A percentile compares a stretch with the other conserved stretches of the same genome.
These are phyloP conservation scores for Liparis tanakae DNA, from an alignment of 2,797 vertebrate genomes.

Conservation along the genomic window DNA sequence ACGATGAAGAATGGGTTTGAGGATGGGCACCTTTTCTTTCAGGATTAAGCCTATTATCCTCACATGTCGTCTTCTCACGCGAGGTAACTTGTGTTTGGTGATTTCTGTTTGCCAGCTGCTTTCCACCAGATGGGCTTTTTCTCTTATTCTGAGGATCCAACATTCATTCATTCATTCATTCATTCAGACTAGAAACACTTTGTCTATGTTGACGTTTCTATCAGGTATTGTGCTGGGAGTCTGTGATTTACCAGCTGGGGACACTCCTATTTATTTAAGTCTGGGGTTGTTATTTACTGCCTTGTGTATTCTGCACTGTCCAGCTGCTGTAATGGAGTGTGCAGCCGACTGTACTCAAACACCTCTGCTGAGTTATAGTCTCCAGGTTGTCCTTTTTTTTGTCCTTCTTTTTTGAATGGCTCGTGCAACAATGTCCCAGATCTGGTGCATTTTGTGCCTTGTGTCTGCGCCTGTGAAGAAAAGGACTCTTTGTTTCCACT, in stretches of 20 bases:
- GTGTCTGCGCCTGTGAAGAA: constrained; percentile 63
- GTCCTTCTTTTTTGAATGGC: constrained; percentile 40
- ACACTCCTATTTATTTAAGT: constrained; percentile 15
- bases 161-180: constrained; percentile 21
- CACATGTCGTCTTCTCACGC: constrained; percentile 61
- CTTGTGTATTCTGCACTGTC: constrained; percentile 7
- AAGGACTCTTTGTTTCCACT: constrained; percentile 78
- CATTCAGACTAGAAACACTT: constrained; percentile 37
- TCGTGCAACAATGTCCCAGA: constrained; percentile 65
- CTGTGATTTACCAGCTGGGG: constrained; percentile 29
- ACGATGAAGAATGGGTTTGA: constrained; percentile 44
- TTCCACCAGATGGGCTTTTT: constrained; percentile 40
- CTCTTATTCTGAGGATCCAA: constrained; percentile 23
- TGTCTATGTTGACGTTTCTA: constrained; percentile 11
- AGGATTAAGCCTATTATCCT: constrained; percentile 59
- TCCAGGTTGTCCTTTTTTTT: constrained; percentile 18
- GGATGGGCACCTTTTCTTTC: constrained; percentile 59
- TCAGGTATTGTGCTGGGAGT: constrained; percentile 12
- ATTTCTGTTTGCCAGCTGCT: constrained; percentile 14
- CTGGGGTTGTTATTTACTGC: constrained; percentile 24
- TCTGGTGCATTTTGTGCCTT: constrained; percentile 63
- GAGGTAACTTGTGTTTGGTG: constrained; percentile 32
- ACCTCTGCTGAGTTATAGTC: constrained; percentile 37
- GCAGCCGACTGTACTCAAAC: constrained; percentile 26
- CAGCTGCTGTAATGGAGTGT: constrained; percentile 31